phyloP scores from a whole-genome alignment of 2,888 invertebrate genomes.

The Machimus atricapillus region DNA sequence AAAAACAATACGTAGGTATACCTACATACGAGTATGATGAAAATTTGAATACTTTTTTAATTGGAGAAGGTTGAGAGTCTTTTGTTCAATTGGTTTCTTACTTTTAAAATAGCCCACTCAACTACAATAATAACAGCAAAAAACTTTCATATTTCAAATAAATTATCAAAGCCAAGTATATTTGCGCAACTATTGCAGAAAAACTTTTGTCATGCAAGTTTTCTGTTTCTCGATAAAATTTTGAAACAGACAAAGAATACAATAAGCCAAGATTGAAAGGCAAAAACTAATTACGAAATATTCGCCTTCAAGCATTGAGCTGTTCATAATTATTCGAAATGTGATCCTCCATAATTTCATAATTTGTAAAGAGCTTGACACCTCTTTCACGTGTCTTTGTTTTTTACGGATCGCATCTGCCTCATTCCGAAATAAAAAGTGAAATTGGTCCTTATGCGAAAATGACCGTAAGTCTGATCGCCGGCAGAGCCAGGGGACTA shows the following conservation, averaged over 20 bases:
- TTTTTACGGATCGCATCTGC: background rate
- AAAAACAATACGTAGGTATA: too few species aligned
- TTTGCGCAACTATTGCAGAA: background rate
- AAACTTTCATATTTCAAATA: background rate
- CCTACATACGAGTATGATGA: background rate
- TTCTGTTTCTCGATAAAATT: background rate
- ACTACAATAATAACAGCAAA: background rate
- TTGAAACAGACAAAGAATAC: background rate
- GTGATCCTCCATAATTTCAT: background rate
- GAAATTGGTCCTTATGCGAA: background rate
- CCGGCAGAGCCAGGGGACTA: background rate
- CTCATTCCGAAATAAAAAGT: background rate
- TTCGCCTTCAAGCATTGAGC: background rate
- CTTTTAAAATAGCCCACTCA: background rate
- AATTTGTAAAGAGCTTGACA: background rate
- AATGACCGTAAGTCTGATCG: background rate
- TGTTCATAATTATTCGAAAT: background rate
- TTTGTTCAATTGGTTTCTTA: background rate
- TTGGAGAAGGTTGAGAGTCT: background rate
- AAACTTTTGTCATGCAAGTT: background rate
- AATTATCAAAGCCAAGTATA: background rate
- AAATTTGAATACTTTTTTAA: background rate
- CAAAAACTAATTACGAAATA: background rate
- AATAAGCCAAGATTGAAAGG: background rate
- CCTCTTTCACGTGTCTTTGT: background rate